Conservation (phyloP, 2,797 vertebrate species). For the Micromesistius poutassou region DNA sequence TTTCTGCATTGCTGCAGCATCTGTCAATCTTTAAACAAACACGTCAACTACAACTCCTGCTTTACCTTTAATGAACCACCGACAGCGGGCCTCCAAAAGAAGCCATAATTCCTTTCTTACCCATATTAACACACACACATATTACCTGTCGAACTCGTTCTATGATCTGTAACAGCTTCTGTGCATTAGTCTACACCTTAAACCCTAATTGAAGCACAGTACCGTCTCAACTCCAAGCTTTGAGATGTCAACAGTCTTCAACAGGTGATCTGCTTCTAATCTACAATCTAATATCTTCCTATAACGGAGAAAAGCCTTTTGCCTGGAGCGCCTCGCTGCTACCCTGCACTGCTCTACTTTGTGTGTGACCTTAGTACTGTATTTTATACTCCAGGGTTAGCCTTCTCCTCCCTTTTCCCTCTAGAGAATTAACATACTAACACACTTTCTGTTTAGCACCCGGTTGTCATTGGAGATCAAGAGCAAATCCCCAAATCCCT, state of each 20-base stretch:
- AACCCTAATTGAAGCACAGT: conserved; percentile 8
- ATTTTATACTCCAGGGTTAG: conserved; percentile 25
- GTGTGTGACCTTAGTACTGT: conserved; percentile 23
- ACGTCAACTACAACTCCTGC: not conserved
- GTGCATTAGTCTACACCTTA: not conserved
- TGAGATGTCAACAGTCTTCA: not conserved
- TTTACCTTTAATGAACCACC: not conserved
- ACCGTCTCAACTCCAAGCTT: not conserved
- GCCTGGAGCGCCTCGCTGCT: conserved; percentile 12
- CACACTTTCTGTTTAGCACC: not conserved
- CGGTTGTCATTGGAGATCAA: not conserved
- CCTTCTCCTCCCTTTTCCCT: conserved; percentile 5
- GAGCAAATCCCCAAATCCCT: not conserved
- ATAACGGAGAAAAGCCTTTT: conserved; percentile 10
- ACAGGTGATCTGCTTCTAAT: not conserved
- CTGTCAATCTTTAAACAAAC: not conserved
- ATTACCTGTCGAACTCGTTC: not conserved
- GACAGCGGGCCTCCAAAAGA: not conserved
- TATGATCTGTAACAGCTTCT: conserved; percentile 17
- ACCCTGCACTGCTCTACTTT: conserved; percentile 15
- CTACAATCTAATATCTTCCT: not conserved
- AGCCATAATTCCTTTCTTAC: not conserved
- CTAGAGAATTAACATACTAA: conserved; percentile 7
- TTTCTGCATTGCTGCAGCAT: not conserved
- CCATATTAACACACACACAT: conserved; percentile 11